Percentiles rank a stretch among this genome's conserved stretches.
Conservation (phyloP, 2,797 vertebrate genomes). For the Falco berigora region DNA sequence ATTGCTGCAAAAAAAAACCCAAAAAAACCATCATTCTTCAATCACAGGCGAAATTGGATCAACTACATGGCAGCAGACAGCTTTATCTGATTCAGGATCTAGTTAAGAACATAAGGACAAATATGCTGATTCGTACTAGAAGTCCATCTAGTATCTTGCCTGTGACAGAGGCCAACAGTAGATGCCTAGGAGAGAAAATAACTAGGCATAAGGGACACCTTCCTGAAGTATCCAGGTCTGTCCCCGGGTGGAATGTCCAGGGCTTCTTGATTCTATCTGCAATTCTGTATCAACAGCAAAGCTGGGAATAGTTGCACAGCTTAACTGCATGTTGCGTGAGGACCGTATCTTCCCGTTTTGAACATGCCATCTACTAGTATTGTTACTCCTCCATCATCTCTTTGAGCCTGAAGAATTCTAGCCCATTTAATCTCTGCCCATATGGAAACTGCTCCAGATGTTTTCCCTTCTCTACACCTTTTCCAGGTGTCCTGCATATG, state of each 20-base stretch:
- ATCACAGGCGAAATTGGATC: not conserved
- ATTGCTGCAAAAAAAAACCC: not conserved
- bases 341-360: not conserved
- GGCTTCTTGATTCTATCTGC: not conserved
- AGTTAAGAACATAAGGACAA: not conserved
- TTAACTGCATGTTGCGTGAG: not conserved
- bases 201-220: not conserved
- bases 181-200: not conserved
- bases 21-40: not conserved
- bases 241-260: not conserved
- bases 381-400: accelerated
- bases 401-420: not conserved
- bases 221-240: not conserved
- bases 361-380: not conserved
- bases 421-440: not conserved
- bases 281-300: not conserved
- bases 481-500: not conserved
- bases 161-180: not conserved
- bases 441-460: not conserved
- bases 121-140: not conserved
- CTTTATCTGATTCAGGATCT: not conserved
- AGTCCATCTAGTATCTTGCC: not conserved
- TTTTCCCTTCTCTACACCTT: not conserved
- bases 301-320: not conserved
- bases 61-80: not conserved